A percentile compares a stretch with the other conserved stretches of the same genome.
Conservation (phyloP, 1,140 invertebrate genomes). For the Antheraea mylitta region DNA sequence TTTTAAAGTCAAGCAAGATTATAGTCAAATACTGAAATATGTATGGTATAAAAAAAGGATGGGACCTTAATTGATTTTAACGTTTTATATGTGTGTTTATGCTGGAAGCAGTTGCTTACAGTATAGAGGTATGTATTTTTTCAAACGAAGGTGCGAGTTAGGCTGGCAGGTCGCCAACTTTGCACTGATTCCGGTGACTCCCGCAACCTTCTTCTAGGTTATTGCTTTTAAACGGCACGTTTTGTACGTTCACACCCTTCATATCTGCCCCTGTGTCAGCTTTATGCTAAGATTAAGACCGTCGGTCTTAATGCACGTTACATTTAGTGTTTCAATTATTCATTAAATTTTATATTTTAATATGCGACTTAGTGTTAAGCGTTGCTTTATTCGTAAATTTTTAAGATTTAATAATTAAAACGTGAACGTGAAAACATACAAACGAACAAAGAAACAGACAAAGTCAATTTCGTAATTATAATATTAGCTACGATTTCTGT, state of each 20-base stretch:
- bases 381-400: too few relatives aligned
- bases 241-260: constrained; percentile 24
- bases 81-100: background rate
- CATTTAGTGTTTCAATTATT: background rate
- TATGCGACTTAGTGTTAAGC: too few relatives aligned
- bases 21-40: too few relatives aligned
- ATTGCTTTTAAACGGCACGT: constrained; percentile 44
- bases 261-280: constrained; percentile 9
- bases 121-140: constrained; percentile 15
- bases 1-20: too few relatives aligned
- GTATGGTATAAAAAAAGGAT: too few relatives aligned
- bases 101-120: background rate
- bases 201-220: constrained; percentile 30
- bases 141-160: constrained; percentile 32
- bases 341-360: too few relatives aligned
- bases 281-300: constrained; percentile 4
- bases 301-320: background rate
- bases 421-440: too few relatives aligned
- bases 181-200: constrained; percentile 37
- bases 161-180: constrained; percentile 37
- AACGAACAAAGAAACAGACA: too few relatives aligned
- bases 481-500: too few relatives aligned
- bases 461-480: too few relatives aligned
- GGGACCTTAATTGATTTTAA: too few relatives aligned
- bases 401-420: too few relatives aligned